phyloP scores from a whole-genome alignment of 2,888 invertebrate genomes.

The Mythimna albipuncta region DNA sequence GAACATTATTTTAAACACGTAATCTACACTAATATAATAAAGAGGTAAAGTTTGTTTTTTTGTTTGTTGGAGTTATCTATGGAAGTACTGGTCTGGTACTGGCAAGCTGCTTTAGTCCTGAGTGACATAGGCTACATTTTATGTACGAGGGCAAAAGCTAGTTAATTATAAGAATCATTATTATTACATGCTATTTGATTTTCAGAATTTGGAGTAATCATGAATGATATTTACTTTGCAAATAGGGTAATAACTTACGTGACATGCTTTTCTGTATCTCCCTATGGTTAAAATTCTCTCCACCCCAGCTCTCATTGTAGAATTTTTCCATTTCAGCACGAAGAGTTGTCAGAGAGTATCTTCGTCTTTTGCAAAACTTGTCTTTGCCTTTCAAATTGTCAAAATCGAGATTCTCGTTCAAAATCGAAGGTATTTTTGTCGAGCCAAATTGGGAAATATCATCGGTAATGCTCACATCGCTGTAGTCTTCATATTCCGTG shows the following conservation, averaged over 20 bases:
- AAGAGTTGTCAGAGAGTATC: constrained; percentile 83
- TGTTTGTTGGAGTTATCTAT: no score
- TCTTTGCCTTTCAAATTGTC: constrained; percentile 85
- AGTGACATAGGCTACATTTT: no score
- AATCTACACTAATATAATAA: no score
- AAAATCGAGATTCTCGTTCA: constrained; percentile 86
- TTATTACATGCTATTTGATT: neutral
- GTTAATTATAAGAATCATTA: no score
- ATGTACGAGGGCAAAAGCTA: no score
- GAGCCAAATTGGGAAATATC: constrained; percentile 80
- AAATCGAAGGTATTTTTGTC: constrained; percentile 85
- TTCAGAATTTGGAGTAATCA: neutral
- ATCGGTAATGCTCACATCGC: constrained; percentile 62
- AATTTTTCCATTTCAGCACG: constrained; percentile 91
- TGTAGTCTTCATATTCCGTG: constrained; percentile 72
- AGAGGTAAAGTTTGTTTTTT: no score
- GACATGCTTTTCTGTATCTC: constrained; percentile 92
- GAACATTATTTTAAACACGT: neutral
- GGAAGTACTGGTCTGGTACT: no score
- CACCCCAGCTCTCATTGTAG: constrained; percentile 92
- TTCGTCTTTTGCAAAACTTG: constrained; percentile 76
- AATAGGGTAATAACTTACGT: constrained; percentile 84
- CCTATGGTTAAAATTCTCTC: constrained; percentile 91
- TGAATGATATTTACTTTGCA: no score
- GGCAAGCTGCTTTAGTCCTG: no score